These are phyloP conservation scores for Kradibia gibbosae DNA, from an alignment of 1,140 invertebrate species.

Conservation along the genomic window DNA sequence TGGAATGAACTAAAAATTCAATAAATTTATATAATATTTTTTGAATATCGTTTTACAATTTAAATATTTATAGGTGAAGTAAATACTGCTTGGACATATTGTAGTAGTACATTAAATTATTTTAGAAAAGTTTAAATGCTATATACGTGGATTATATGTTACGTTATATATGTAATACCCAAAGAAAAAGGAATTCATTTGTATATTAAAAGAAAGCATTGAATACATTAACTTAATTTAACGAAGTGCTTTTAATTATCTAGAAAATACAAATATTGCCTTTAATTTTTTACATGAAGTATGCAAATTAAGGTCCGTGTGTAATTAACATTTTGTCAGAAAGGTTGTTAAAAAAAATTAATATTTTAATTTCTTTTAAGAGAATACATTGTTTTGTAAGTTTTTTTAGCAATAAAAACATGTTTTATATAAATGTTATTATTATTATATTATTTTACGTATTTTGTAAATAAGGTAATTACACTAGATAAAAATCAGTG, in stretches of 20 bases:
- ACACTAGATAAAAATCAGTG: slow-evolving; percentile 27
- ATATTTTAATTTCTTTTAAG: not conserved
- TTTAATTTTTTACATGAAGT: not conserved
- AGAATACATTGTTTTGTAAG: not conserved
- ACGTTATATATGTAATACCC: not conserved
- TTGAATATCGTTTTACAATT: too few species aligned
- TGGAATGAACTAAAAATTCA: too few species aligned
- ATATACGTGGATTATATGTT: not conserved
- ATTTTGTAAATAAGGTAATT: slow-evolving; percentile 31
- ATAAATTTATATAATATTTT: too few species aligned
- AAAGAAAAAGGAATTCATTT: not conserved
- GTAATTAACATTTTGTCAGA: slow-evolving; percentile 14
- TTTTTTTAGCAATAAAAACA: slow-evolving; percentile 9
- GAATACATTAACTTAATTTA: not conserved
- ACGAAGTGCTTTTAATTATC: not conserved
- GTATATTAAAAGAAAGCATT: not conserved
- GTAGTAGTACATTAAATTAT: too few species aligned
- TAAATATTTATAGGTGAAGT: too few species aligned
- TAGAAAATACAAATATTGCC: not conserved
- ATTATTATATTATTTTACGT: slow-evolving; percentile 36
- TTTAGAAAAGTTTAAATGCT: not conserved
- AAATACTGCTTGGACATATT: not conserved
- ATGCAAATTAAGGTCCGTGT: not conserved
- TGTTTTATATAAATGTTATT: slow-evolving; percentile 23
- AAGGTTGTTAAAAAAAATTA: not conserved